These are phyloP conservation scores for Balearica regulorum DNA, from an alignment of 2,797 vertebrate species.

Conservation along the genomic window DNA sequence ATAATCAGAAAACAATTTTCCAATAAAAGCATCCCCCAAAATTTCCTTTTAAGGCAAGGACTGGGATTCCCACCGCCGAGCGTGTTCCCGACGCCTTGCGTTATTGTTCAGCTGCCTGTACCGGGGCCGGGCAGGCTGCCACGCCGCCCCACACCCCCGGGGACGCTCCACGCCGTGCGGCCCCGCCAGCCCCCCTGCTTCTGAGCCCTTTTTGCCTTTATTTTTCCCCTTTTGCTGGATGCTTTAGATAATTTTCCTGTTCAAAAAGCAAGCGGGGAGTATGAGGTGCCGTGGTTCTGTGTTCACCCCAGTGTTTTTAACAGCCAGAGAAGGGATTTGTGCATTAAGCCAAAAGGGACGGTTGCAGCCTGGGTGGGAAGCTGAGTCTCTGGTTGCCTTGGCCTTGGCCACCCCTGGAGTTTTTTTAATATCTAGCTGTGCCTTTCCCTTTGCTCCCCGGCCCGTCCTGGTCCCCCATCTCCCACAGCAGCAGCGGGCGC, in stretches of 20 bases:
- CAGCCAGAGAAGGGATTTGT: background rate
- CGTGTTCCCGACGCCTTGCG: background rate
- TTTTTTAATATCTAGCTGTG: background rate
- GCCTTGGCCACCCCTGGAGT: background rate
- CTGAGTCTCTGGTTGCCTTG: background rate
- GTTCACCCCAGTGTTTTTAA: rapidly evolving
- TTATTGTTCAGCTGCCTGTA: background rate
- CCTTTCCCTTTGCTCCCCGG: background rate
- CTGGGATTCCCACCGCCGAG: constrained; percentile 37
- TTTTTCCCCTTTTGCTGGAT: background rate
- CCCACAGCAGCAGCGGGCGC: background rate
- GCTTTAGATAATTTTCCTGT: background rate
- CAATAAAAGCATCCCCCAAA: constrained; percentile 42
- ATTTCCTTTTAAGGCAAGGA: constrained; percentile 66
- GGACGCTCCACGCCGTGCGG: background rate
- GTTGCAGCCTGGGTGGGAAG: rapidly evolving
- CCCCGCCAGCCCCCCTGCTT: background rate
- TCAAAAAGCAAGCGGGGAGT: background rate
- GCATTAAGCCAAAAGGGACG: background rate
- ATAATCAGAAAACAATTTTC: constrained; percentile 63
- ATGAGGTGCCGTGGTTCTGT: rapidly evolving
- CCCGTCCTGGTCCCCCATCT: background rate
- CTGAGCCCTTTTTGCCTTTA: background rate
- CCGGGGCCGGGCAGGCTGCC: constrained; percentile 29
- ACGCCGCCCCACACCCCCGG: background rate